These are phyloP conservation scores for Eubasilissa regina DNA, from an alignment of 1,140 invertebrate species.

Conservation along the genomic window DNA sequence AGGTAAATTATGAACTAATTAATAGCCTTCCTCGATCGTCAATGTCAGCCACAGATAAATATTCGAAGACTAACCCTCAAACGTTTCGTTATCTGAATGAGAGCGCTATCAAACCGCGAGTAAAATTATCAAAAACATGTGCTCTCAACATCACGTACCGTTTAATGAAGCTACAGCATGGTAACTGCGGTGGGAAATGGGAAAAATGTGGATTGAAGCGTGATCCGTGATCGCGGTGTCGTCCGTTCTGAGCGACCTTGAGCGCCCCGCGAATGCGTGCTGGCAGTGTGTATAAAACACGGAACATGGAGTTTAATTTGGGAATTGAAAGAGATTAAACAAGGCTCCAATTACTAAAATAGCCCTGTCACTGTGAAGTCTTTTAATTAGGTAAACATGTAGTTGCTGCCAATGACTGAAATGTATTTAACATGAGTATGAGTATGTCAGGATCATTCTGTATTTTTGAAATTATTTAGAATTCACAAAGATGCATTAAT, in stretches of 20 bases:
- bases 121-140: conserved; percentile 24
- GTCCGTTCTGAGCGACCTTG: conserved; percentile 13
- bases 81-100: neutral
- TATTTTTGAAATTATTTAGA: too few relatives aligned
- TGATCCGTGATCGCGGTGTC: conserved; percentile 3
- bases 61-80: conserved; percentile 7
- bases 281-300: conserved; percentile 8
- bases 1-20: conserved; percentile 26
- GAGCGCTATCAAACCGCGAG: conserved; percentile 1
- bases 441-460: too few relatives aligned
- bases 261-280: conserved; percentile 1
- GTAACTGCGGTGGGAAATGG: conserved; percentile 14
- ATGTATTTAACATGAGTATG: too few relatives aligned
- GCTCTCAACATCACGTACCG: conserved; percentile 9
- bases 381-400: too few relatives aligned
- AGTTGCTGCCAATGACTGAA: too few relatives aligned
- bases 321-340: conserved; percentile 34
- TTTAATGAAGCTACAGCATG: conserved; percentile 28
- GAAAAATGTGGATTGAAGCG: conserved; percentile 12
- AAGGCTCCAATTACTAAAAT: conserved; percentile 18
- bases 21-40: neutral
- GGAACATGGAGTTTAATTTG: conserved; percentile 32
- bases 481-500: too few relatives aligned
- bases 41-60: conserved; percentile 16
- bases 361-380: neutral